Base-by-base conservation (phyloP, 2,113 vertebrate species). In the Apistogramma diplotaenia region DNA sequence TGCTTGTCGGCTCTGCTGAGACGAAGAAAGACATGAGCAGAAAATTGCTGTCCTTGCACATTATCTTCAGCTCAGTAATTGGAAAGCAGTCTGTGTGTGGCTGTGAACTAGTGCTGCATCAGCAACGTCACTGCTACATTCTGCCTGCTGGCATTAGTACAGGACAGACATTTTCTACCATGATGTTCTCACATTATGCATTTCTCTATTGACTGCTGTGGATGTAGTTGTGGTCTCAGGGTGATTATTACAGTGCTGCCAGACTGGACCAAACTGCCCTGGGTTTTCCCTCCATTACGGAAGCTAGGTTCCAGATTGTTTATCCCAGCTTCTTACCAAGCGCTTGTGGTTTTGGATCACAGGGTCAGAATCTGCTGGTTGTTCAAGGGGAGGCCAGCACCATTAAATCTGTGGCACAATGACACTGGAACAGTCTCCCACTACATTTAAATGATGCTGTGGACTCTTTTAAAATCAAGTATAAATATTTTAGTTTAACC, bases 21-120 rank as follows among this genome's bases (percentile, higher is more conserved):
- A 73, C 46, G 27, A 85, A 43, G 80, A 84, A 67, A 53, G n/a
- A 33, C 18, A 3, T 73, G 23, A 75, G 53, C 78, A 75, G 56
- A 84, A 89, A 90, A 4, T 55, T 82, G 89, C 87, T 91, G 85
- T 76, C 19, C 57, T 82, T 84, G 89, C 91, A 82, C 35, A 19
- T 89, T 84, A 77, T 75, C 18, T 74, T 80, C 73, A 85, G 80
- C 75, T 54, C 76, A 85, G 79, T 90, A 90, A 92, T 89, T 92
- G 81, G 82, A 82, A 84, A 85, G 70, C 61, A 65, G 80, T 71
- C n/a, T 13, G 59, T 79, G 13, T 79, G 75, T 77, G 53, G 73
- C 51, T 77, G 49, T 79, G 74, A 75, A 61, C 53, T 79, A 10
- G n/a, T 78, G 82, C 86, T 89, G 79, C 40, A 56, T 88, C 87